These are phyloP conservation scores for Podilymbus podiceps DNA, from an alignment of 2,113 vertebrate genomes.

Conservation along the genomic window DNA sequence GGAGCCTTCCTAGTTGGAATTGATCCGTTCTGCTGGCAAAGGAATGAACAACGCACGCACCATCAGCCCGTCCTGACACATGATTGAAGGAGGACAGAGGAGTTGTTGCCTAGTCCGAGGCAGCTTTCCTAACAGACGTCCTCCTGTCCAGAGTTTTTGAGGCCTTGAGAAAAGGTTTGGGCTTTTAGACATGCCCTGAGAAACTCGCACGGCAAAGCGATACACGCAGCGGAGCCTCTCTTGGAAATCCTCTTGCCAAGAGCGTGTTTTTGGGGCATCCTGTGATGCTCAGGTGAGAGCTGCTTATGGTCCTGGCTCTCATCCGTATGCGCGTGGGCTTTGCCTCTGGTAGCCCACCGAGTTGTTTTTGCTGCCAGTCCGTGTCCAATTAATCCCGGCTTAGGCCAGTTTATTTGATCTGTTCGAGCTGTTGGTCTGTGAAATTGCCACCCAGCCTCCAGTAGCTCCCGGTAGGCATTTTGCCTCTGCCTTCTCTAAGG, in stretches of 20 bases:
- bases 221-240: not conserved
- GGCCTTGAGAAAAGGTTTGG: not conserved
- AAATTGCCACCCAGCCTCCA: not conserved
- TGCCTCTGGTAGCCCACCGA: not conserved
- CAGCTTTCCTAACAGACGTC: not conserved
- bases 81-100: not conserved
- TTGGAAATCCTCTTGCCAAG: not conserved
- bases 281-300: rapidly evolving
- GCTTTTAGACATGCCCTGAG: not conserved
- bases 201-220: rapidly evolving
- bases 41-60: rapidly evolving
- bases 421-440: not conserved
- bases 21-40: not conserved
- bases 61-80: rapidly evolving
- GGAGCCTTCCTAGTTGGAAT: not conserved
- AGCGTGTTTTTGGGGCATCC: not conserved
- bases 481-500: not conserved
- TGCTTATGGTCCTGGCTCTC: not conserved
- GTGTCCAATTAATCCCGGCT: not conserved
- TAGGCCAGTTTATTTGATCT: not conserved
- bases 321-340: rapidly evolving
- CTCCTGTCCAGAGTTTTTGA: not conserved
- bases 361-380: not conserved
- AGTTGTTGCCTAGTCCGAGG: not conserved
- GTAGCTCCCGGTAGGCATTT: not conserved